These are phyloP conservation scores for Dione vanillae DNA, from an alignment of 2,888 invertebrate species.

Conservation along the genomic window DNA sequence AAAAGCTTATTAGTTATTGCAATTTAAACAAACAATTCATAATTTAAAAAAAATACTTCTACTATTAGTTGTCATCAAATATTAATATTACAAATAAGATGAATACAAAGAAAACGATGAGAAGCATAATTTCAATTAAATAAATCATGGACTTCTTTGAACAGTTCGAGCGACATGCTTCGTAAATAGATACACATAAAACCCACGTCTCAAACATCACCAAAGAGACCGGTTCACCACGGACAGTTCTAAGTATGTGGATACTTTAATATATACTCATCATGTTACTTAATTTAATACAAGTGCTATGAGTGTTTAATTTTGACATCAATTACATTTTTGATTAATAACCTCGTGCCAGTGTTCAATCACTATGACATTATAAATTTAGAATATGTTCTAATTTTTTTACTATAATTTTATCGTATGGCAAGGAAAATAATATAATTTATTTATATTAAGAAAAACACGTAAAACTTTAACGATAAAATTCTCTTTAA, in stretches of 20 bases:
- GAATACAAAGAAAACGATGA: constrained; percentile 9
- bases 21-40: background rate
- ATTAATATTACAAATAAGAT: background rate
- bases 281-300: constrained; percentile 47
- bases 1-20: background rate
- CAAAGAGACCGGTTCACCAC: constrained; percentile 75
- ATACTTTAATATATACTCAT: constrained; percentile 59
- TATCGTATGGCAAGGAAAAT: background rate
- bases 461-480: background rate
- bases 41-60: background rate
- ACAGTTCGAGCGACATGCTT: constrained; percentile 49
- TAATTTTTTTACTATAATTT: background rate
- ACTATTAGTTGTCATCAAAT: background rate
- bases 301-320: constrained; percentile 30
- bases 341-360: constrained; percentile 33
- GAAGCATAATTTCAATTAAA: constrained; percentile 27
- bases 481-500: background rate
- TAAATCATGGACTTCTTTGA: constrained; percentile 47
- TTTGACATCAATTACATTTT: constrained; percentile 34
- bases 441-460: background rate
- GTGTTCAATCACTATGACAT: constrained; percentile 1
- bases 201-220: constrained; percentile 72
- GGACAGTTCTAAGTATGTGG: constrained; percentile 62
- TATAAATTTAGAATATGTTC: background rate
- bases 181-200: constrained; percentile 40